Evolutionary conservation across 2,113 vertebrate genomes (phyloP), one percentile per base, ranked within the genome.

Genomic region (Galeopterus variegatus): DNA sequence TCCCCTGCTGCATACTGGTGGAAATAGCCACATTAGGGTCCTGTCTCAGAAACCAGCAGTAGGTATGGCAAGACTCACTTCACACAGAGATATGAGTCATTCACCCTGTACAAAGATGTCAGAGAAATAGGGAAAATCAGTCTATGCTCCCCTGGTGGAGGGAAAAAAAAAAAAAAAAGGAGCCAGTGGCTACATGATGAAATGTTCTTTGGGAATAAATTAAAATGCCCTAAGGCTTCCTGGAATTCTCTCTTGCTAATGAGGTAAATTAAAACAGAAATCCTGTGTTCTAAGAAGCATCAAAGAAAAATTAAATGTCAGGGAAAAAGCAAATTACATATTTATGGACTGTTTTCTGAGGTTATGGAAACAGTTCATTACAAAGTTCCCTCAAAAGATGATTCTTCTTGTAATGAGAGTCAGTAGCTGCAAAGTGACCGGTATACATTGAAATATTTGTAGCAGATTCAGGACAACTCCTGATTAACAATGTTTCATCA

Each of bases 151-250:
- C 64, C 9, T 18, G 33, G 60, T 64, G 28, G 82, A 93, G 13
- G 76, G 2, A 11, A 48, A 33, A 8, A 24, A 62, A 23, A 33
- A 8, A 24, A 62, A 23, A 28, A 60, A 88, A 69, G 72, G 31
- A 62, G 23, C 41, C 36, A 75, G 83, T 15, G 88, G 85, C 76
- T 88, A 58, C 67, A 28, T 62, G 52, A 91, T 81, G 41, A 97
- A 94, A 94, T 94, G 28, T 69, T 85, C 79, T 94, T 94, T 79
- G 50, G 13, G 69, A 94, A 92, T 58, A 95, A 97, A 96, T 94
- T 91, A 92, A 96, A 95, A 97, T 96, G 79, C 94, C 96, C 96
- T 97, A 94, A 97, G 82, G 95, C 97, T 97, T 98, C 98, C 96
- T 96, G 75, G 89, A 92, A 97, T 96, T 93, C 94, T 96, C 60